Conservation (phyloP, 2,797 vertebrate species). For the Jordanella pulchra region DNA sequence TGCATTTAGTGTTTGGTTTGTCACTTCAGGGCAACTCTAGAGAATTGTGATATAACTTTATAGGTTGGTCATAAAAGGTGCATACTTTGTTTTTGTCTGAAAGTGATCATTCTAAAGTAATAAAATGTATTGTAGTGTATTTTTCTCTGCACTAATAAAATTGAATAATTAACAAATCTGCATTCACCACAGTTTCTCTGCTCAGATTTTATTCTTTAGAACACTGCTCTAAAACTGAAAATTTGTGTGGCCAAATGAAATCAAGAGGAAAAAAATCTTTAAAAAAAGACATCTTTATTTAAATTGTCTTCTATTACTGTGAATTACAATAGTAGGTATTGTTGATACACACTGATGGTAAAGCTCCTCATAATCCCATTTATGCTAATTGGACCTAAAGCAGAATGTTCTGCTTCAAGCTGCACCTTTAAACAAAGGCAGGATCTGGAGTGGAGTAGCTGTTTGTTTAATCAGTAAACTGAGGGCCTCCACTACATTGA, state of each 20-base stretch:
- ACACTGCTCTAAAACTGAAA: not conserved
- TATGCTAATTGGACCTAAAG: slow-evolving; percentile 46
- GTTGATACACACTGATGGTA: slow-evolving; percentile 9
- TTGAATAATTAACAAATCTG: not conserved
- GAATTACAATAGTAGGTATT: not conserved
- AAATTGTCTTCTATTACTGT: not conserved
- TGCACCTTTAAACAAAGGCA: slow-evolving; percentile 41
- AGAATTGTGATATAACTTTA: not conserved
- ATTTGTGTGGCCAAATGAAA: not conserved
- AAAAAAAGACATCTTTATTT: not conserved
- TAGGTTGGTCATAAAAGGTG: not conserved
- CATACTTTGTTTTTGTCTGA: not conserved
- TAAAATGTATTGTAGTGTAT: not conserved
- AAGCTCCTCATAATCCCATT: slow-evolving; percentile 21
- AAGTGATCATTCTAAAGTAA: not conserved
- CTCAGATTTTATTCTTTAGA: not conserved
- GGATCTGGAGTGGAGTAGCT: slow-evolving; percentile 49
- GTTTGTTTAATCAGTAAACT: slow-evolving; percentile 74
- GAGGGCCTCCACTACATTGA: slow-evolving; percentile 64
- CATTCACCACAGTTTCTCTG: not conserved
- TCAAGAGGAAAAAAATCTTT: no score
- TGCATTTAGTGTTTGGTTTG: slow-evolving; percentile 16
- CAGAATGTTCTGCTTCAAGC: slow-evolving; percentile 36
- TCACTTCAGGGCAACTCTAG: not conserved
- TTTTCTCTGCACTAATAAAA: not conserved